Conservation (phyloP, 2,113 vertebrate species). For the Pelecanoides urinatrix region DNA sequence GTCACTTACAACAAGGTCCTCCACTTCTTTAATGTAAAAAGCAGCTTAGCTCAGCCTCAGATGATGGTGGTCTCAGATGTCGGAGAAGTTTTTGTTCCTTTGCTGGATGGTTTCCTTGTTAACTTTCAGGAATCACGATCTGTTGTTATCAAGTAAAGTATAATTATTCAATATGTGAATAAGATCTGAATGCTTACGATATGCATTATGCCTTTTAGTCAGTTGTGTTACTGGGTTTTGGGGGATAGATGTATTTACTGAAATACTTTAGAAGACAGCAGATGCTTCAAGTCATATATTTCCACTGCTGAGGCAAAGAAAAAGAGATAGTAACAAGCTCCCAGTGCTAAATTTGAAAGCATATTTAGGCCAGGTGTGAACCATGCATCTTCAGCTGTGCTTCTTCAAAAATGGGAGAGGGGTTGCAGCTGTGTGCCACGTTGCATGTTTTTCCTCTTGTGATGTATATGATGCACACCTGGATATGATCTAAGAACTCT, state of each 20-base stretch:
- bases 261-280: neutral
- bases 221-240: neutral
- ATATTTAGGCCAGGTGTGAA: neutral
- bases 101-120: conserved; percentile 94
- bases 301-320: neutral
- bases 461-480: neutral
- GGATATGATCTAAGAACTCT: neutral
- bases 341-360: neutral
- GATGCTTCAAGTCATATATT: neutral
- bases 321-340: neutral
- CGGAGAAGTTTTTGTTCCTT: conserved; percentile 90
- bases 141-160: conserved; percentile 88
- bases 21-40: conserved; percentile 96
- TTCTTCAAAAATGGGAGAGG: neutral
- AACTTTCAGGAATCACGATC: conserved; percentile 87
- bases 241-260: neutral
- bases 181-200: neutral
- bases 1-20: conserved; percentile 95
- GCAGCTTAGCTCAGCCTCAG: conserved; percentile 92
- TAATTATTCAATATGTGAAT: neutral
- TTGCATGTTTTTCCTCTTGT: neutral
- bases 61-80: conserved; percentile 98
- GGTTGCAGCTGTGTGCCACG: neutral
- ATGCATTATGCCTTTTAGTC: neutral
- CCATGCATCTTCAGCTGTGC: neutral